Evolutionary conservation across 2,888 invertebrate genomes (phyloP).

Genomic region (Torymus auratus): DNA sequence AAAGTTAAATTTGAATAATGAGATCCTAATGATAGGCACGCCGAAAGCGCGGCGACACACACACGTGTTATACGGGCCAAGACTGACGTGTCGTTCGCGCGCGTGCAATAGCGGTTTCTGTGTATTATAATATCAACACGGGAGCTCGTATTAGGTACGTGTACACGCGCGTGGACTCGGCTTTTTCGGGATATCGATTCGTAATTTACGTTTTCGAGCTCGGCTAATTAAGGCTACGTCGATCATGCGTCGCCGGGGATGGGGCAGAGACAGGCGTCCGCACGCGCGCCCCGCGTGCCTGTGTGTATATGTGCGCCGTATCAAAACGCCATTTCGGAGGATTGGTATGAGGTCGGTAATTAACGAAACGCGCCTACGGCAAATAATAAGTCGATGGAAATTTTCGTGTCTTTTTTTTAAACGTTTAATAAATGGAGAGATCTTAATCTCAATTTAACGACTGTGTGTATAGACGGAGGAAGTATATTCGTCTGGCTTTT

Average conservation of each 20-base stretch:
- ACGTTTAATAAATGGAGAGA: neutral
- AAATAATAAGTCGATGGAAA: conserved; percentile 13
- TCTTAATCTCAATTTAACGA: conserved; percentile 12
- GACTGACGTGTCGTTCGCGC: no score
- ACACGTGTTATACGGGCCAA: neutral
- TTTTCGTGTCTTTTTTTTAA: neutral
- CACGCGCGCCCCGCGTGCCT: no score
- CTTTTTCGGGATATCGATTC: conserved; percentile 34
- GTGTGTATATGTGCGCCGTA: neutral
- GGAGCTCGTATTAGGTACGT: no score
- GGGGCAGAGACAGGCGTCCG: no score
- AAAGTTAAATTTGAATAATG: conserved; percentile 75
- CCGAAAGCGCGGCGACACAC: conserved; percentile 1
- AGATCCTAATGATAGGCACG: conserved; percentile 51
- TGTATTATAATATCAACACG: no score
- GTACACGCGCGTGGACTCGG: neutral
- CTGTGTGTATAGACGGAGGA: neutral
- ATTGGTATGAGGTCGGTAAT: conserved; percentile 4
- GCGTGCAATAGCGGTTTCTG: neutral
- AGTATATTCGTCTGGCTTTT: neutral
- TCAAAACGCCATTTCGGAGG: conserved; percentile 32
- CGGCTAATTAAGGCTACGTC: conserved; percentile 43
- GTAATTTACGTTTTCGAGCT: conserved; percentile 39
- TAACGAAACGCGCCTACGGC: conserved; percentile 5
- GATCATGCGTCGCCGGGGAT: neutral